Percentiles rank a stretch among this genome's conserved stretches.
Evolutionary conservation across 1,140 invertebrate genomes (phyloP).

Genomic region (Zelostemma sp.): DNA sequence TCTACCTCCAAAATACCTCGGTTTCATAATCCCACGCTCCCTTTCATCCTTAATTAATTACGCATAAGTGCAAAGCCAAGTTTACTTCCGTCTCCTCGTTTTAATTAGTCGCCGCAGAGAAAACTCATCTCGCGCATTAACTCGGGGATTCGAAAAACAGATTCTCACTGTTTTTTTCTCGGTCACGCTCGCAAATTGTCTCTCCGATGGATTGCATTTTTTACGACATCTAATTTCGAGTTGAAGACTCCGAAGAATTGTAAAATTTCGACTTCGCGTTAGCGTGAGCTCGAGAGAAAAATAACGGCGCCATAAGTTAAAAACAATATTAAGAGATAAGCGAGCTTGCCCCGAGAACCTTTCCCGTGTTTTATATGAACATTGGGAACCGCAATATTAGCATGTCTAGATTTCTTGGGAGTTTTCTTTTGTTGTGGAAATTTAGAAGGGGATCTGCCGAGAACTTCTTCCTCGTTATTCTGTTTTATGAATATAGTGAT

Average conservation of each 20-base stretch:
- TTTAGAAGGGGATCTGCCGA: neutral
- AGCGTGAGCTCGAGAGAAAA: conserved; percentile 4
- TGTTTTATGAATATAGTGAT: conserved; percentile 8
- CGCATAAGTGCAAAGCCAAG: neutral
- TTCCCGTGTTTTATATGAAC: neutral
- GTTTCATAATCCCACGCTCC: no score
- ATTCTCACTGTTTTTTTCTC: no score
- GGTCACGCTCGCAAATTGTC: no score
- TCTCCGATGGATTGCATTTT: neutral
- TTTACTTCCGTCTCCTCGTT: neutral
- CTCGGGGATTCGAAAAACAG: no score
- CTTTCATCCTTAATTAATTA: conserved; percentile 1
- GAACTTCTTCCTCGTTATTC: conserved; percentile 3
- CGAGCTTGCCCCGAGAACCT: conserved; percentile 2
- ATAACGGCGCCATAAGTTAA: conserved; percentile 4
- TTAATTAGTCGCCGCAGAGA: neutral
- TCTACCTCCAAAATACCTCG: no score
- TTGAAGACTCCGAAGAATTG: neutral
- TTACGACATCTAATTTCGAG: conserved; percentile 4
- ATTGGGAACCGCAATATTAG: conserved; percentile 8
- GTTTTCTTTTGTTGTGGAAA: conserved; percentile 13
- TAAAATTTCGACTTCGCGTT: neutral
- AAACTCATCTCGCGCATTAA: neutral
- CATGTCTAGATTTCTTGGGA: conserved; percentile 9
- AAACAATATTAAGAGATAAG: conserved; percentile 13